These are phyloP conservation scores for Thymelicus acteon DNA, from an alignment of 2,888 invertebrate genomes.

Conservation along the genomic window DNA sequence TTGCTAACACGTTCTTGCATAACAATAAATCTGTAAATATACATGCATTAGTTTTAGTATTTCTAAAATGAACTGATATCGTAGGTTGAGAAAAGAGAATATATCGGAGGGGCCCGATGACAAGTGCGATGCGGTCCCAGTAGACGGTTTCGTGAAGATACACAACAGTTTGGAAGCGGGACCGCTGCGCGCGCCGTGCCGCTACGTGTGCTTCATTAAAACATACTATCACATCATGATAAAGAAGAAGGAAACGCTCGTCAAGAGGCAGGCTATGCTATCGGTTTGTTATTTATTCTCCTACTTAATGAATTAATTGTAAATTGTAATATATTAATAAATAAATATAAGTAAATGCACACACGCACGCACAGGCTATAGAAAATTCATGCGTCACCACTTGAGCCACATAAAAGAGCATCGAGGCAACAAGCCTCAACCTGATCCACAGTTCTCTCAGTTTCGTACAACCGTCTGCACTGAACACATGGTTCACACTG, in stretches of 20 bases:
- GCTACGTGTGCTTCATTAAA: conserved; percentile 83
- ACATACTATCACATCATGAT: conserved; percentile 83
- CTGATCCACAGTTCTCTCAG: too few relatives aligned
- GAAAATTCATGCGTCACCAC: too few relatives aligned
- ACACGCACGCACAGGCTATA: too few relatives aligned
- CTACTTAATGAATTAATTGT: not conserved
- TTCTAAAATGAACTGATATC: conserved; percentile 28
- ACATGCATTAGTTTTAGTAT: too few relatives aligned
- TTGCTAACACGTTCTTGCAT: too few relatives aligned
- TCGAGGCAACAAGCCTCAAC: too few relatives aligned
- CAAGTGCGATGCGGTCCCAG: conserved; percentile 59
- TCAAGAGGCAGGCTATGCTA: conserved; percentile 86
- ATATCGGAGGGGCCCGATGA: conserved; percentile 61
- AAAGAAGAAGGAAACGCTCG: conserved; percentile 86
- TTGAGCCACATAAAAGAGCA: too few relatives aligned
- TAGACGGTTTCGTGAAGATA: conserved; percentile 67
- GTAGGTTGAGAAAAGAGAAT: conserved; percentile 70
- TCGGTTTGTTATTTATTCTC: conserved; percentile 74
- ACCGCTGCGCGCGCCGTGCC: conserved; percentile 76
- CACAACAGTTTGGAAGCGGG: conserved; percentile 62
- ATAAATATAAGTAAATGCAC: too few relatives aligned
- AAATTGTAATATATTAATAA: too few relatives aligned
- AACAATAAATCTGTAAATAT: too few relatives aligned
- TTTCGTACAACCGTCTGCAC: too few relatives aligned
- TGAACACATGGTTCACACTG: too few relatives aligned